phyloP scores from a whole-genome alignment of 2,113 vertebrate genomes.

The Elanus axillaris region DNA sequence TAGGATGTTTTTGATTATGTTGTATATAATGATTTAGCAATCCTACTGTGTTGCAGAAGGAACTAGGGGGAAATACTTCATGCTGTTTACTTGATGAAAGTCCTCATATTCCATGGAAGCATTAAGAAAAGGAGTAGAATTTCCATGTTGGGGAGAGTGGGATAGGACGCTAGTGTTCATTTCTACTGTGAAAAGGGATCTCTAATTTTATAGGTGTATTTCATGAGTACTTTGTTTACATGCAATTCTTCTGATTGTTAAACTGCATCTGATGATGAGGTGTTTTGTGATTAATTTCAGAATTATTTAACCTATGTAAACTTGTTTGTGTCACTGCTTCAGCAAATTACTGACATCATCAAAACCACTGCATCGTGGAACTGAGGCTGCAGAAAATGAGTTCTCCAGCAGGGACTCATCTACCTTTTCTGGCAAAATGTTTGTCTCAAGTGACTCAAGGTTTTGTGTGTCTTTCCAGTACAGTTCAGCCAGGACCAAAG shows the following conservation, averaged over 20 bases:
- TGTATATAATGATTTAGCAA: not conserved
- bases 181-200: not conserved
- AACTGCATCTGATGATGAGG: not conserved
- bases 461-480: not conserved
- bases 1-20: not conserved
- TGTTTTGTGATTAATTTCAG: conserved; percentile 9
- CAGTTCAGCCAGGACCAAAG: not conserved
- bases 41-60: not conserved
- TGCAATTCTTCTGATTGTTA: not conserved
- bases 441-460: not conserved
- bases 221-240: not conserved
- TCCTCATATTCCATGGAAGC: fast-evolving
- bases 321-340: not conserved
- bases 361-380: not conserved
- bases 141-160: not conserved
- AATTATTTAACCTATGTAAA: not conserved
- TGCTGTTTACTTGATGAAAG: not conserved
- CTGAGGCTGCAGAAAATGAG: conserved; percentile 7
- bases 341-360: not conserved
- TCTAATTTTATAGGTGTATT: not conserved
- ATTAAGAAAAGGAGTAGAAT: not conserved
- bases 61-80: not conserved
- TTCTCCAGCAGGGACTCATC: conserved; percentile 1
- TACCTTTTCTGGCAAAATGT: not conserved
- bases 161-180: not conserved